These are phyloP conservation scores for Tridacna crocea DNA, from an alignment of 2,888 invertebrate species.

Conservation along the genomic window DNA sequence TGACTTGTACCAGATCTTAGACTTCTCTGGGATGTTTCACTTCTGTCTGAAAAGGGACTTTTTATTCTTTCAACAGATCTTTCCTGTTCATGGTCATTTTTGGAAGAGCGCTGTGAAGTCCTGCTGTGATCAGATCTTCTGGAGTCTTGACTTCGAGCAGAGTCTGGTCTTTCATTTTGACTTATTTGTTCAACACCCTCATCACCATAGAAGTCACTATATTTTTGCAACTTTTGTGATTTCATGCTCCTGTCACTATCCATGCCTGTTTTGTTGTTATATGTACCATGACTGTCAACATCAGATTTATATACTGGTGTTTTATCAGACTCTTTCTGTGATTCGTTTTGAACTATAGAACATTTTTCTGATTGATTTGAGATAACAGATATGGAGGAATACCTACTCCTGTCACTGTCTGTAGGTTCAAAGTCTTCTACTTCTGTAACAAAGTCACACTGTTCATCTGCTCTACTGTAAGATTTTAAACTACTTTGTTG, in stretches of 20 bases:
- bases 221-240: neutral
- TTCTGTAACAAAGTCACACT: neutral
- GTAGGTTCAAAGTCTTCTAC: constrained; percentile 8
- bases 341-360: neutral
- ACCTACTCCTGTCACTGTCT: constrained; percentile 5
- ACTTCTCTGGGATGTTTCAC: constrained; percentile 31
- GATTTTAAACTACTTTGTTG: too few species aligned
- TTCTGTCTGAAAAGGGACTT: constrained; percentile 26
- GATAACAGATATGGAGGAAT: neutral
- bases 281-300: neutral
- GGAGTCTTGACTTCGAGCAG: neutral
- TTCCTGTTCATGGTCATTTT: neutral
- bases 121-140: neutral
- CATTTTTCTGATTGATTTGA: constrained; percentile 1
- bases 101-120: neutral
- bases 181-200: neutral
- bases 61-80: neutral
- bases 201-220: neutral
- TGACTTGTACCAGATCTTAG: constrained; percentile 36
- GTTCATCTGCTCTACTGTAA: too few species aligned
- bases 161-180: constrained; percentile 3
- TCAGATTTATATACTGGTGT: neutral
- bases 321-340: neutral
- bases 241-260: neutral
- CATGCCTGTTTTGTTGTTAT: neutral